Base-by-base conservation (phyloP, 1,140 invertebrate species). In the Drosophila albomicans region DNA sequence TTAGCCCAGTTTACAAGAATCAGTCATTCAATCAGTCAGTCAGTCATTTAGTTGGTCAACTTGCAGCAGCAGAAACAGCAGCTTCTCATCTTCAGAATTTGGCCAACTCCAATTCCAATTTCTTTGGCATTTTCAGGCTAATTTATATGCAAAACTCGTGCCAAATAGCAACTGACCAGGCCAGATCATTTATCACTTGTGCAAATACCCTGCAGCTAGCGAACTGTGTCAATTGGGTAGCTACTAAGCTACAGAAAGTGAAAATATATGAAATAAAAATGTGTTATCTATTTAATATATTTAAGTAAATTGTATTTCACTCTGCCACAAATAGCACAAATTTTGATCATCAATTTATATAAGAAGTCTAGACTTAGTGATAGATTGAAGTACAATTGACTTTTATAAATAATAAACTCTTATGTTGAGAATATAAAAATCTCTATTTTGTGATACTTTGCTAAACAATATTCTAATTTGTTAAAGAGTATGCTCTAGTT, bases 81-180 rank as follows among this genome's bases (percentile, higher is more conserved):
- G 56, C 56, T 49, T 25, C 35, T 43, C 35, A 52, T 65, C 63
- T 56, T 32, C 28, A 59, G 46, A 43, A 59, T 15, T 75, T 45
- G 62, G 41, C 45, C 52, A 67, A 78, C 67, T 54, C 56, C 67
- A 70, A 77, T 87, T 88, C 80, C 49, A 82, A 81, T 43, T 13
- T 43, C 41, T 43, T 43, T 82, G 71, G 71, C 79, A 79, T 82
- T 88, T 82, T 41, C 69, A 72, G 59, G 84, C 78, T 81, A 89
- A 88, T 88, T 88, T 89, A 78, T 88, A 89, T 88, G 85, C 84
- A 80, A 89, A 88, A 75, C 67, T 78, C 59, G 66, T 75, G 80
- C 77, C 77, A 88, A 80, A 88, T 80, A 38, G 32, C 84, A 69
- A 32, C 72, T 79, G 80, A 82, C 79, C 80, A 35, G 77, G 84